phyloP scores from a whole-genome alignment of 2,888 invertebrate species.

The Muschampia plurimacula region DNA sequence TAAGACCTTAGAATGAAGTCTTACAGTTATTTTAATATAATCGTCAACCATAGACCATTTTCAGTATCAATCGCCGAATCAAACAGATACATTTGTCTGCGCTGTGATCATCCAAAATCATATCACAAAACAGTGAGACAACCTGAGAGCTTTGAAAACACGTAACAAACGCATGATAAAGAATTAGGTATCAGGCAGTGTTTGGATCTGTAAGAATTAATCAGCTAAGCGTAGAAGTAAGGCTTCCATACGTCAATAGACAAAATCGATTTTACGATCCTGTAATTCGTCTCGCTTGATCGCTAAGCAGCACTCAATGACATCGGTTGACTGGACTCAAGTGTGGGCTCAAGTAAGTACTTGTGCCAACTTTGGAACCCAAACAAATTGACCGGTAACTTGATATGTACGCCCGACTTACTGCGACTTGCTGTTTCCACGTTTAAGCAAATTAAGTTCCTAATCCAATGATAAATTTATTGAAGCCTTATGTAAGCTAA shows the following conservation, averaged over 20 bases:
- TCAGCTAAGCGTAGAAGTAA: conserved; percentile 22
- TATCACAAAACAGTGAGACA: no score
- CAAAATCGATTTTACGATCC: conserved; percentile 25
- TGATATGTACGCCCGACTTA: not conserved
- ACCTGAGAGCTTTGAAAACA: not conserved
- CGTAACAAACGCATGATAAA: not conserved
- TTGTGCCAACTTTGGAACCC: not conserved
- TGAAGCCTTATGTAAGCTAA: not conserved
- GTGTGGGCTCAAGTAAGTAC: not conserved
- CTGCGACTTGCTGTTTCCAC: not conserved
- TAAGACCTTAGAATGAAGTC: no score
- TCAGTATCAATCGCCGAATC: no score
- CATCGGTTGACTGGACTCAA: not conserved
- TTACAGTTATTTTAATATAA: no score
- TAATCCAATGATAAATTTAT: conserved; percentile 2
- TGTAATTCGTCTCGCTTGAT: conserved; percentile 7
- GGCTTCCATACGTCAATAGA: conserved; percentile 30
- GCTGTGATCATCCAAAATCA: no score
- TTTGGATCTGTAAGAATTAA: conserved; percentile 1
- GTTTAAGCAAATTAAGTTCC: conserved; percentile 8
- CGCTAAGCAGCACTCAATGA: not conserved
- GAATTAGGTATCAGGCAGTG: not conserved
- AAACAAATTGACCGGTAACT: not conserved
- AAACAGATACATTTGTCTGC: no score
- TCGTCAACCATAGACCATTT: no score